Base-by-base conservation (phyloP, 2,888 invertebrate genomes). In the Girardia tigrina region DNA sequence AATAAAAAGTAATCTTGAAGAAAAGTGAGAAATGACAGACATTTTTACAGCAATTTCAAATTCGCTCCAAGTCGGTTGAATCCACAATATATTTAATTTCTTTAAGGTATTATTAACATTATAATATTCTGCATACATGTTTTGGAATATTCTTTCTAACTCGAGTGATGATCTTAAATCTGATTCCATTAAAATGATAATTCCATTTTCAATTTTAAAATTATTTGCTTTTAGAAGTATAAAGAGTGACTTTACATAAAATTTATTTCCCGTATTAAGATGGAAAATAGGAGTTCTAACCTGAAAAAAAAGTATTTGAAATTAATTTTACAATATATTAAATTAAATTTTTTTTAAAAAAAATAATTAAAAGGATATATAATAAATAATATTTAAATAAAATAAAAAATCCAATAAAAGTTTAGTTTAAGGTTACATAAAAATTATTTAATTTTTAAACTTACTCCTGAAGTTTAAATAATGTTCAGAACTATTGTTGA, bases 21-120 rank as follows among this genome's bases (percentile, higher is more conserved):
- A 23, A n/a, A 56, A n/a, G 23, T 56, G 56, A 8, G 56, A 56
- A 12, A 56, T 56, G n/a, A 56, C 23, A 8, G 56, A 56, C 56
- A 56, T 56, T 56, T 56, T 56, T 4, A 56, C 56, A 56, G 56
- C 56, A 56, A 56, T n/a, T 56, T 56, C 20, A n/a, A 56, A 56
- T 56, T 56, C 56, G 23, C 8, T 56, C 56, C 56, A 56, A 56
- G 6, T 56, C 4, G 56, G n/a, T n/a, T 56, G 56, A 23, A 56
- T 56, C 56, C 56, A 56, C n/a, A 56, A 56, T 12, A 16, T 56
- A 56, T 4, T 56, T 16, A 56, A 56, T 12, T 56, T n/a, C 23
- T 56, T 56, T 56, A 4, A n/a, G 4, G 56, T 56, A 23, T 56
- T 23, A 2, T n/a, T 56, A 6, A 56, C n/a, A 56, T 56, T 56